Evolutionary conservation across 2,888 invertebrate genomes (phyloP).

Genomic region (Allacma fusca): DNA sequence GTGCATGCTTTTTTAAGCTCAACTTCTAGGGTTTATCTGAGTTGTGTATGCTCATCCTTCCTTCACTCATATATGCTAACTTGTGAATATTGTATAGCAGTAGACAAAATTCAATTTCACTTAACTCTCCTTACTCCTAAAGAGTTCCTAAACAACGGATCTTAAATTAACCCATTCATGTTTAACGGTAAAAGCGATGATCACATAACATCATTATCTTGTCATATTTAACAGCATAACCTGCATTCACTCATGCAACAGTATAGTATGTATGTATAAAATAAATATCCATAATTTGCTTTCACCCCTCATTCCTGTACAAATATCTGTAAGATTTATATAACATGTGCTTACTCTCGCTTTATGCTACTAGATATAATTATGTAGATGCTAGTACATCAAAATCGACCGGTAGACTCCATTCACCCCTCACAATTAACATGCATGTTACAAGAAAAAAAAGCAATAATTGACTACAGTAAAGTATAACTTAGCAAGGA

Average conservation of each 20-base stretch:
- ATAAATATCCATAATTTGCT: slow-evolving; percentile 18
- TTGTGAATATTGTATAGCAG: neutral
- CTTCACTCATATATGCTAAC: no score
- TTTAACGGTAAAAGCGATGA: neutral
- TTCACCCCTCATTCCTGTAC: neutral
- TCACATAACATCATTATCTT: neutral
- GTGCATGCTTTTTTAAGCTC: no score
- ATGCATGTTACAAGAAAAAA: neutral
- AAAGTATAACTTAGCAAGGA: neutral
- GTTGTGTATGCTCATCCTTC: no score
- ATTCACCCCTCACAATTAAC: neutral
- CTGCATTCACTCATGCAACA: slow-evolving; percentile 11
- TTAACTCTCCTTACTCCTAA: no score
- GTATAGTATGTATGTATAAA: slow-evolving; percentile 25
- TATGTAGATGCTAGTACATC: neutral
- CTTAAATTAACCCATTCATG: neutral
- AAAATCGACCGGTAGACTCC: neutral
- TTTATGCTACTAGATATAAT: neutral
- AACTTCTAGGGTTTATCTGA: no score
- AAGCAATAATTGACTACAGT: neutral
- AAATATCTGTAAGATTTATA: neutral
- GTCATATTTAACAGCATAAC: slow-evolving; percentile 4
- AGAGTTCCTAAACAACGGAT: slow-evolving; percentile 2
- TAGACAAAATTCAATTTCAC: no score
- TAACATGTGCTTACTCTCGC: slow-evolving; percentile 3